Base-by-base conservation (phyloP, 2,888 invertebrate species). In the Hecatera dysodea region DNA sequence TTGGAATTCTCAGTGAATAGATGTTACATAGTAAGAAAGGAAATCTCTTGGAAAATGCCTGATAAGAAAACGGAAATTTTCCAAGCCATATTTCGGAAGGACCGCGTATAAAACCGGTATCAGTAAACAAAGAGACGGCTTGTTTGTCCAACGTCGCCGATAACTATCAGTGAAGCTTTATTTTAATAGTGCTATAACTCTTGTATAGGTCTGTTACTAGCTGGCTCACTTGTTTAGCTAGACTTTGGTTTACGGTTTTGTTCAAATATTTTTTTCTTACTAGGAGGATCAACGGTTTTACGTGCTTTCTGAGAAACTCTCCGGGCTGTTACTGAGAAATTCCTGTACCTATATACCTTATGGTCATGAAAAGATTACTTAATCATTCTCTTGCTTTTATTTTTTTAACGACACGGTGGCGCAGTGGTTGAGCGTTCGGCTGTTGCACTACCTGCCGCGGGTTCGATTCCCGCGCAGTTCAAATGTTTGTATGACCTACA, bases 61-160 rank as follows among this genome's bases (percentile, higher is more conserved):
- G 42, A 60, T 60, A 56, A 48, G 55, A 48, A 11, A 48, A 9
- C 11, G 17, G 27, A 44, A 29, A 56, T 44, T 64, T 72, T 50
- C 42, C 73, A 33, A 27, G 19, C 42, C 17, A 64, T 64, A 17
- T 33, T 27, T 39, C 42, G 11, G 24, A n/a, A 59, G 22, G 24
- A 24, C 36, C 29, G 11, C 24, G 57, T 48, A 62, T 68, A 68
- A 75, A 63, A 68, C 27, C 59, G 75, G 50, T 44, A 12, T 50
- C 63, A 29, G n/a, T 75, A 69, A 55, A 75, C 55, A 75, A 46
- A 15, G 33, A 22, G 60, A 42, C 24, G 48, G 64, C 24, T 27
- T 61, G 70, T 75, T 64, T 69, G 48, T 59, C 36, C 15, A n/a
- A 22, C 50, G 76, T 65, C 56, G 5, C 15, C 22, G 64, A 70